Evolutionary conservation across 2,113 vertebrate species (phyloP).

Genomic region (Microcebus jonahi): DNA sequence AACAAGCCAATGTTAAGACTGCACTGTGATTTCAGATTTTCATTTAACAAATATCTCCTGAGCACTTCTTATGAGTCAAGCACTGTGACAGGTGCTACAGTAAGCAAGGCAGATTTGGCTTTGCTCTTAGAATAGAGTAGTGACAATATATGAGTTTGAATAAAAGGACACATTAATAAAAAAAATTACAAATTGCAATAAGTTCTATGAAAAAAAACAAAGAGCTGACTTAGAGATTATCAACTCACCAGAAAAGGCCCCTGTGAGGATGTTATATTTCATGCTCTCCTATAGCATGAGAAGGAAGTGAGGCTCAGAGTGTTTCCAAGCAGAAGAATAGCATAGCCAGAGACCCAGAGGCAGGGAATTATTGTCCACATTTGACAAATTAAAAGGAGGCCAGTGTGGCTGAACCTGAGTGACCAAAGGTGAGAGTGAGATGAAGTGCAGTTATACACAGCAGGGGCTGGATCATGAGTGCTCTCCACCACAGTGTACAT

Average conservation of each 20-base stretch:
- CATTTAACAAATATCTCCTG: not conserved
- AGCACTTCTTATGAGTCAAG: not conserved
- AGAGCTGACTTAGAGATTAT: not conserved
- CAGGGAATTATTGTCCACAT: not conserved
- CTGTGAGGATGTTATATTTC: not conserved
- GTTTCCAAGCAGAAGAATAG: not conserved
- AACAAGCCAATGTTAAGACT: not conserved
- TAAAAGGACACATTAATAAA: not conserved
- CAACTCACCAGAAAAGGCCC: not conserved
- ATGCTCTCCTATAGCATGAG: not conserved
- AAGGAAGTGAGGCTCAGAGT: not conserved
- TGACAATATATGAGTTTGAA: not conserved
- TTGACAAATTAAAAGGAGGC: not conserved
- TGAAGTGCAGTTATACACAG: not conserved
- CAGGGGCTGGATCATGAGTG: accelerated
- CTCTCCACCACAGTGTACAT: not conserved
- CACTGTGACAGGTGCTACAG: not conserved
- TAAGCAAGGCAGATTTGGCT: not conserved
- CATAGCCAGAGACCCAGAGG: not conserved
- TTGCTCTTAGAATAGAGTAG: not conserved
- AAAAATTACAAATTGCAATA: not conserved
- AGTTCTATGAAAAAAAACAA: not conserved
- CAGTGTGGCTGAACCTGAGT: not conserved
- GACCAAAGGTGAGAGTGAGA: not conserved
- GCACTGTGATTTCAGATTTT: not conserved